Evolutionary conservation across 2,888 invertebrate species (phyloP).

Genomic region (Gymnocheta viridis): DNA sequence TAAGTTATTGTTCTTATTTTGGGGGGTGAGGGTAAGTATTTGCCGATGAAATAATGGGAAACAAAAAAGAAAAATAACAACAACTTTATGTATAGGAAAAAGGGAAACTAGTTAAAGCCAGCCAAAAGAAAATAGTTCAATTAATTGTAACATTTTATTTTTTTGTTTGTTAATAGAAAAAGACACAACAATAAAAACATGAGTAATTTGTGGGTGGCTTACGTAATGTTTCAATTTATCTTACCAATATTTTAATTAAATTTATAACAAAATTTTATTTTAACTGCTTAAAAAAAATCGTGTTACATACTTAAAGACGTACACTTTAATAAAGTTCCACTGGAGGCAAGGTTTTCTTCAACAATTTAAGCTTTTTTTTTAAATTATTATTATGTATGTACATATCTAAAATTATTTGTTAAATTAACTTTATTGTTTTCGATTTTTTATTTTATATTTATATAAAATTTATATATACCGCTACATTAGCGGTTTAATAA

Average conservation of each 20-base stretch:
- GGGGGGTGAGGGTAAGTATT: slow-evolving; percentile 12
- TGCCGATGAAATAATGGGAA: slow-evolving; percentile 36
- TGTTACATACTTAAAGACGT: slow-evolving; percentile 41
- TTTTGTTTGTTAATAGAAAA: not conserved
- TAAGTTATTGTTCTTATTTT: slow-evolving; percentile 3
- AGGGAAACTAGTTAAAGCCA: slow-evolving; percentile 46
- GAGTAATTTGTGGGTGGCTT: slow-evolving; percentile 51
- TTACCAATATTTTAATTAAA: not conserved
- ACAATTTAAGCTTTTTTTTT: not conserved
- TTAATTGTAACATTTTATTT: slow-evolving; percentile 53
- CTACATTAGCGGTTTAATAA: not conserved
- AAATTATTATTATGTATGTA: not conserved
- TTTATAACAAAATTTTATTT: not conserved
- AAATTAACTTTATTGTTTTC: not conserved
- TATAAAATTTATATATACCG: not conserved
- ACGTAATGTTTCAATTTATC: slow-evolving; percentile 45
- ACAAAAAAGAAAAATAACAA: slow-evolving; percentile 15
- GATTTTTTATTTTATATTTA: slow-evolving; percentile 15
- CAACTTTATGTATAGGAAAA: slow-evolving; percentile 4
- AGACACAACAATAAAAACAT: not conserved
- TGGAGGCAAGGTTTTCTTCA: not conserved
- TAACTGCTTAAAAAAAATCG: not conserved
- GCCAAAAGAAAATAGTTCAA: slow-evolving; percentile 43
- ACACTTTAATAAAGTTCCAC: not conserved
- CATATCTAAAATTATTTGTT: not conserved